Conservation (phyloP, 2,113 vertebrate genomes). For the Rhinolophus sinicus region DNA sequence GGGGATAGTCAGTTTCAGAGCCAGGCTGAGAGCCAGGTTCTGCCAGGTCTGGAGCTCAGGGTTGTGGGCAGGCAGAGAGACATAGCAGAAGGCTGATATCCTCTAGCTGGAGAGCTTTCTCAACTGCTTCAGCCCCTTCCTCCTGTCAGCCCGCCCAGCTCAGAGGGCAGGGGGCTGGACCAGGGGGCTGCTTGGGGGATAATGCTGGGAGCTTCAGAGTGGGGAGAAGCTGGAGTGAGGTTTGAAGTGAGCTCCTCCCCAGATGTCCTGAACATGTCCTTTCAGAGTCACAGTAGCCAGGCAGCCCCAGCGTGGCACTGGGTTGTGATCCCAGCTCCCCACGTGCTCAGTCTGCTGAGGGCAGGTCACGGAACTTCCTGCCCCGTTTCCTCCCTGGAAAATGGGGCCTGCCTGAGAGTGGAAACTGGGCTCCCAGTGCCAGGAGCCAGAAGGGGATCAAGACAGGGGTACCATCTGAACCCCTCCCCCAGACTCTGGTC, state of each 20-base stretch:
- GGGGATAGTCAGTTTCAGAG: neutral
- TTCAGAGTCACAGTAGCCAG: neutral
- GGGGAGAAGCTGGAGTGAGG: neutral
- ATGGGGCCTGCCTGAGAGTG: neutral
- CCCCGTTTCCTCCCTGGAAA: neutral
- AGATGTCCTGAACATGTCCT: neutral
- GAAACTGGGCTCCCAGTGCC: neutral
- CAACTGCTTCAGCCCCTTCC: neutral
- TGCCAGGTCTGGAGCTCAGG: too few species aligned
- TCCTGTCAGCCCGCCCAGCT: neutral
- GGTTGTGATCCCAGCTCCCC: neutral
- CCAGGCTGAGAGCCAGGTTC: too few species aligned
- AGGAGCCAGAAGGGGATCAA: neutral
- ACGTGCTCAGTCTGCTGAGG: fast-evolving
- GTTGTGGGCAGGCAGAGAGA: too few species aligned
- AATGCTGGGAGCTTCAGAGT: neutral
- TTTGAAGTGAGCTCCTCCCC: constrained; percentile 56
- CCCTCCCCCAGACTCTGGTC: neutral
- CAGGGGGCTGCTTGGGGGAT: neutral
- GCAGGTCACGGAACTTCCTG: neutral
- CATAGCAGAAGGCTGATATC: too few species aligned
- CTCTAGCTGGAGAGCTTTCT: neutral
- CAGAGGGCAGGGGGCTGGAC: neutral
- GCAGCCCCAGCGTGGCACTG: neutral
- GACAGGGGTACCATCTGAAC: neutral